A percentile compares a stretch with the other conserved stretches of the same genome.
These are phyloP conservation scores for Poecilia velifera DNA, from an alignment of 2,797 vertebrate species.

Conservation along the genomic window DNA sequence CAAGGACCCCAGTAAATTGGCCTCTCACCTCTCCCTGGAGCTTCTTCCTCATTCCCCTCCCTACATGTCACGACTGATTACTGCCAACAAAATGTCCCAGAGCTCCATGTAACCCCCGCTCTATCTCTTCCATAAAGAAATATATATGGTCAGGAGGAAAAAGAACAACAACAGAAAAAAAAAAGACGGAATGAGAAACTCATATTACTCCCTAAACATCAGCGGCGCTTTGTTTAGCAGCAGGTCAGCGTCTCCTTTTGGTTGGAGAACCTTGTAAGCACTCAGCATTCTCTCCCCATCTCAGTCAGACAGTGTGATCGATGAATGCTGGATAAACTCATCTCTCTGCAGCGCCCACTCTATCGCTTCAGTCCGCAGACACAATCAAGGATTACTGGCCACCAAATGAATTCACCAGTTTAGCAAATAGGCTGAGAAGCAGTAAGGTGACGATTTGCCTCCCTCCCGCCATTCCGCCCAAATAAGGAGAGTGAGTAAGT, in stretches of 20 bases:
- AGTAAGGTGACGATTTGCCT: slow-evolving; percentile 1
- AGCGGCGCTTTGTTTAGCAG: slow-evolving; percentile 53
- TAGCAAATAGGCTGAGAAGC: slow-evolving; percentile 39
- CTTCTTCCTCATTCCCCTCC: neutral
- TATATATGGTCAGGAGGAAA: slow-evolving; percentile 6
- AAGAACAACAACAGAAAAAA: neutral
- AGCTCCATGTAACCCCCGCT: neutral
- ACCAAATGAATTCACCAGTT: slow-evolving; percentile 56
- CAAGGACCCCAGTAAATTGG: slow-evolving; percentile 19
- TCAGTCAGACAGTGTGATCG: slow-evolving; percentile 65
- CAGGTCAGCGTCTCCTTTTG: slow-evolving; percentile 52
- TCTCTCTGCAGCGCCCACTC: slow-evolving; percentile 66
- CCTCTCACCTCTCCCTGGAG: neutral
- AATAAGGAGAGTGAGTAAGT: slow-evolving; percentile 7
- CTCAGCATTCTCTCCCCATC: slow-evolving; percentile 66
- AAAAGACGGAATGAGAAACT: neutral
- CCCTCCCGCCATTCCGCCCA: neutral
- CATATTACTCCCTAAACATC: slow-evolving; percentile 5
- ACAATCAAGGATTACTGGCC: slow-evolving; percentile 63
- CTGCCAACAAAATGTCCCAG: slow-evolving; percentile 9
- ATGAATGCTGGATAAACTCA: slow-evolving; percentile 77
- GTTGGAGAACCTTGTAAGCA: slow-evolving; percentile 48
- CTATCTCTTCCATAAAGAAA: slow-evolving; percentile 9
- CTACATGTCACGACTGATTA: slow-evolving; percentile 19
- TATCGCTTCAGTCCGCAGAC: slow-evolving; percentile 61